Evolutionary conservation across 2,797 vertebrate genomes (phyloP).

Genomic region (Anguilla obscura): DNA sequence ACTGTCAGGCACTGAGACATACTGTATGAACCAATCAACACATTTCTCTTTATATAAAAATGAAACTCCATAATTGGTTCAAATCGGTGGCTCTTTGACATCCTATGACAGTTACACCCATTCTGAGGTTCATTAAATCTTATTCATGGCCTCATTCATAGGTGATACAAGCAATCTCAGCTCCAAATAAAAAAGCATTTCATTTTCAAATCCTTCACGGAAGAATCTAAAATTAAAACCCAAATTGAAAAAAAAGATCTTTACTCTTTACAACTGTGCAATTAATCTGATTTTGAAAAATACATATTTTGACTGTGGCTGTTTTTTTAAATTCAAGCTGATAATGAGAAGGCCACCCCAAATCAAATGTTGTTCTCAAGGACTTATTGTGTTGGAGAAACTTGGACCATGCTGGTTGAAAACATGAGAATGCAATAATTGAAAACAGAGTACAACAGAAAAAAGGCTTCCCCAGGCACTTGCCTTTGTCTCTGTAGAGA

Average conservation of each 20-base stretch:
- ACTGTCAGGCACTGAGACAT: neutral
- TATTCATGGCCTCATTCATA: neutral
- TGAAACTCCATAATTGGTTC: neutral
- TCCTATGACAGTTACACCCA: neutral
- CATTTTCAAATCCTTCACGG: neutral
- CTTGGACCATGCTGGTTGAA: neutral
- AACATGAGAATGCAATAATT: neutral
- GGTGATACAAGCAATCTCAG: neutral
- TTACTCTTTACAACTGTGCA: neutral
- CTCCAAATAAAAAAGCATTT: neutral
- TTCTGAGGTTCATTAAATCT: neutral
- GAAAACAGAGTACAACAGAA: neutral
- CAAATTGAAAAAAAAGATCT: neutral
- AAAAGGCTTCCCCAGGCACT: neutral
- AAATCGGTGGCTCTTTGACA: neutral
- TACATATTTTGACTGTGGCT: neutral
- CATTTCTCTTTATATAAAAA: neutral
- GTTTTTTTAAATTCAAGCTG: neutral
- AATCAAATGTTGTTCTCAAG: neutral
- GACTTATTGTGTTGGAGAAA: constrained; percentile 1
- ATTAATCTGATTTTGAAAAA: neutral
- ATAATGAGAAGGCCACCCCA: neutral
- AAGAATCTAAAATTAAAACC: neutral
- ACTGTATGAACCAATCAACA: neutral
- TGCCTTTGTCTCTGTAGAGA: neutral